phyloP scores from a whole-genome alignment of 2,113 vertebrate genomes.

The Pholis gunnellus region DNA sequence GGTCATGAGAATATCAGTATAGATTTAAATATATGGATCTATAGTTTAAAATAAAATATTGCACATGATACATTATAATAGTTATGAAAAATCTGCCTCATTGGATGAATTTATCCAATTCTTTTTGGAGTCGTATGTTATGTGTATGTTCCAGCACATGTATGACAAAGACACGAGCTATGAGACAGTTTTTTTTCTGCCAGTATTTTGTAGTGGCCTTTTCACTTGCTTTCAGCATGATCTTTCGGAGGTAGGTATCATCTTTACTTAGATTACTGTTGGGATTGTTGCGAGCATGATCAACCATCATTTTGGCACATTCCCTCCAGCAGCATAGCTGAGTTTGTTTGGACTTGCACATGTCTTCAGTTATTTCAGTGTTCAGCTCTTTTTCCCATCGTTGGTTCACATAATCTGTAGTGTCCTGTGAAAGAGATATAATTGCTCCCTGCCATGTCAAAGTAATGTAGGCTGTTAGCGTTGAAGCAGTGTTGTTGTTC shows the following conservation, averaged over 20 bases:
- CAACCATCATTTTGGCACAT: neutral
- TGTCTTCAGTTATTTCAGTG: too few relatives aligned
- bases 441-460: neutral
- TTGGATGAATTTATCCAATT: neutral
- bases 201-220: neutral
- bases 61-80: neutral
- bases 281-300: too few relatives aligned
- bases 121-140: neutral
- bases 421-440: neutral
- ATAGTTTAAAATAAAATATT: too few relatives aligned
- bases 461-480: neutral
- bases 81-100: neutral
- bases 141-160: neutral
- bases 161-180: neutral
- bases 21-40: too few relatives aligned
- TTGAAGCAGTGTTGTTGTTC: neutral
- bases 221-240: neutral
- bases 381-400: too few relatives aligned
- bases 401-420: too few relatives aligned
- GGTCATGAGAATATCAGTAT: too few relatives aligned
- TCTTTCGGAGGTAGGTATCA: neutral
- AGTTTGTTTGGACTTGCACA: too few relatives aligned
- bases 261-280: neutral
- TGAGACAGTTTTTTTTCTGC: too few relatives aligned
- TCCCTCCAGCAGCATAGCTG: neutral